Percentiles rank a stretch among this genome's conserved stretches.
phyloP scores from a whole-genome alignment of 2,113 vertebrate species.

The Carlito syrichta region DNA sequence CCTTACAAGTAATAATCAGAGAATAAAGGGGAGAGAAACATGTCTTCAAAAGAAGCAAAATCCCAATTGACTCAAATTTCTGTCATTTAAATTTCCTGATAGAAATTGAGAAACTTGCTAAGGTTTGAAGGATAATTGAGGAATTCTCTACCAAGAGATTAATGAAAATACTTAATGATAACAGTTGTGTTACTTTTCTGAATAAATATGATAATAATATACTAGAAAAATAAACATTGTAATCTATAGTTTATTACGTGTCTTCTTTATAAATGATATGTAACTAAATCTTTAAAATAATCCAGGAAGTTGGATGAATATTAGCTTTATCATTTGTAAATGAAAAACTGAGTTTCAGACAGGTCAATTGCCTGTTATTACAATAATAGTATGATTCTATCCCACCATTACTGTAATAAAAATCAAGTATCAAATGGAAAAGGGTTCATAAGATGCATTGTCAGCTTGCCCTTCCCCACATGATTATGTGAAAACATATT shows the following conservation, averaged over 20 bases:
- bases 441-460: rapidly evolving
- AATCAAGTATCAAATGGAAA: background rate
- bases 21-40: background rate
- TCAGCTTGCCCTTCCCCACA: background rate
- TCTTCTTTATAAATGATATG: background rate
- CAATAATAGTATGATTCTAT: background rate
- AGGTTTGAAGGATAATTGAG: background rate
- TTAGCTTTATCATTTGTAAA: background rate
- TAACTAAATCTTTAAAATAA: background rate
- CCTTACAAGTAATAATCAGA: background rate
- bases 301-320: background rate
- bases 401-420: background rate
- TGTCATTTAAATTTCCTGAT: background rate
- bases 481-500: background rate
- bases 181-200: background rate
- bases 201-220: background rate
- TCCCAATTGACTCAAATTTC: background rate
- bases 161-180: background rate
- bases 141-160: background rate
- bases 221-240: background rate
- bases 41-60: background rate
- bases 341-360: background rate
- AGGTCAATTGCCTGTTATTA: background rate
- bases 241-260: background rate
- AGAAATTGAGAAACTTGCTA: background rate